These are phyloP conservation scores for Danio rerio DNA, from an alignment of 2,113 vertebrate species.

Conservation along the genomic window DNA sequence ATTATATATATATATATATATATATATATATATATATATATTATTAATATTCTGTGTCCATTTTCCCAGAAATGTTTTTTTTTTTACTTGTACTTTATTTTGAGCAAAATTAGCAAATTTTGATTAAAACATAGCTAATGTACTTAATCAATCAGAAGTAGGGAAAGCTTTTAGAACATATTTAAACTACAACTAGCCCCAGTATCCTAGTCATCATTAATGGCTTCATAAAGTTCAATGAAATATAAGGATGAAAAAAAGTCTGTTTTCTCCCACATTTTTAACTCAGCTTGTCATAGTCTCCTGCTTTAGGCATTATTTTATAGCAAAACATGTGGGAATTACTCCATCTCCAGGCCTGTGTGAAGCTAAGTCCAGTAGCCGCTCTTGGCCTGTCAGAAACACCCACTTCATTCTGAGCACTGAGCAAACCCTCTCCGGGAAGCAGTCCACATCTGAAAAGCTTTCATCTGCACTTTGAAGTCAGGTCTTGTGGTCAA, in stretches of 20 bases:
- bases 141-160: too few relatives aligned
- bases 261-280: background rate
- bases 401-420: constrained; percentile 6
- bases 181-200: background rate
- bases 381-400: background rate
- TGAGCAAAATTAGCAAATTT: too few relatives aligned
- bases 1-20: too few relatives aligned
- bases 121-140: too few relatives aligned
- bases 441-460: constrained; percentile 28
- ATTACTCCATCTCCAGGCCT: background rate
- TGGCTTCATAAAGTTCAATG: background rate
- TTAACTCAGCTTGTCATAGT: background rate
- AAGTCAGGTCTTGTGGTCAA: constrained; percentile 19
- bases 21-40: too few relatives aligned
- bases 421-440: constrained; percentile 22
- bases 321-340: constrained; percentile 10
- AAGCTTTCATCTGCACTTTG: constrained; percentile 39
- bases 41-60: too few relatives aligned
- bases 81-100: too few relatives aligned
- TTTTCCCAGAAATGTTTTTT: too few relatives aligned
- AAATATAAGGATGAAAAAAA: background rate
- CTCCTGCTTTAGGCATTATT: constrained; percentile 11
- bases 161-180: too few relatives aligned
- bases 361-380: constrained; percentile 1
- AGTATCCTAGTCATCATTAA: background rate